These are phyloP conservation scores for Drosophila fulvimacula DNA, from an alignment of 2,888 invertebrate species.

Conservation along the genomic window DNA sequence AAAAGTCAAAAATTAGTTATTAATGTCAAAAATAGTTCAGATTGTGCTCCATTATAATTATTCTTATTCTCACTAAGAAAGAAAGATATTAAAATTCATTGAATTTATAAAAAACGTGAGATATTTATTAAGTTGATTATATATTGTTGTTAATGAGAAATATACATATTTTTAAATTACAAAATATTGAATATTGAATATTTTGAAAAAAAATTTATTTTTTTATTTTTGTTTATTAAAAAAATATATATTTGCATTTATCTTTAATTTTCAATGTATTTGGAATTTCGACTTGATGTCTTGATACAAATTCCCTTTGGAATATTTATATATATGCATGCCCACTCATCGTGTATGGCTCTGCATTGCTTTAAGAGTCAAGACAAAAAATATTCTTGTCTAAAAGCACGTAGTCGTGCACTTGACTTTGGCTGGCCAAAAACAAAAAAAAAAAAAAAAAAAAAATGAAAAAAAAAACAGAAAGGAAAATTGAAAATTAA, in stretches of 20 bases:
- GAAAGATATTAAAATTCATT: no score
- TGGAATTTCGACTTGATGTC: neutral
- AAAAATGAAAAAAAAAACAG: neutral
- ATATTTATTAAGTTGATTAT: no score
- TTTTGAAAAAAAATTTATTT: no score
- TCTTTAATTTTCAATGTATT: neutral
- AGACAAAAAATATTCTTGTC: slow-evolving; percentile 41
- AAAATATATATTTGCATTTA: neutral
- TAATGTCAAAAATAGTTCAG: neutral
- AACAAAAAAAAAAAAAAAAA: neutral
- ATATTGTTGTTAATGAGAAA: no score
- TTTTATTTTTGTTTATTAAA: no score
- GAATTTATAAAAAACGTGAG: no score
- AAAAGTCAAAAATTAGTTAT: no score
- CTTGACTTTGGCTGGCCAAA: slow-evolving; percentile 64
- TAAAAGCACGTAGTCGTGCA: slow-evolving; percentile 64
- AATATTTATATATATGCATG: neutral
- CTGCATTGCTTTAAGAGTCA: slow-evolving; percentile 35
- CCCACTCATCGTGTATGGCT: no score
- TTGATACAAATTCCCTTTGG: neutral
- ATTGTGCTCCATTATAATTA: no score
- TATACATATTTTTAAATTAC: no score
- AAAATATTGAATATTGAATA: no score
- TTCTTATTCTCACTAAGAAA: no score
- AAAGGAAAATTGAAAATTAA: slow-evolving; percentile 62